These are phyloP conservation scores for Trichogramma evanescens DNA, from an alignment of 2,888 invertebrate species.

Conservation along the genomic window DNA sequence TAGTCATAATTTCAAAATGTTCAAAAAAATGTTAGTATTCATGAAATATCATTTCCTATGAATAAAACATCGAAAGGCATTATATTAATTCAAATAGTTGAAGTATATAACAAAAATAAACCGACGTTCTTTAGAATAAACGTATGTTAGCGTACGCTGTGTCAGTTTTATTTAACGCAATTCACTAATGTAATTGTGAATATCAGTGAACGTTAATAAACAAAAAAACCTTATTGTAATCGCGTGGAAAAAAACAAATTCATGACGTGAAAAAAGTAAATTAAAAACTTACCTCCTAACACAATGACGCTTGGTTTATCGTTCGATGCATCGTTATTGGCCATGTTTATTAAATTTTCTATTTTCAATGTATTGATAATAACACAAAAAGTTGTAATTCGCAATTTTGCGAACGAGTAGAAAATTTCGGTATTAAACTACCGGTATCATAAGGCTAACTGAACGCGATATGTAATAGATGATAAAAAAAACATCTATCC, in stretches of 20 bases:
- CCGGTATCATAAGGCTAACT: too few species aligned
- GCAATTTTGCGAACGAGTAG: too few species aligned
- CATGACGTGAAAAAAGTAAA: neutral
- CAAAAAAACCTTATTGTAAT: neutral
- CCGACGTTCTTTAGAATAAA: neutral
- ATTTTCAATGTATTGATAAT: too few species aligned
- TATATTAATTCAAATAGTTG: neutral
- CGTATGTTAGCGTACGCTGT: too few species aligned
- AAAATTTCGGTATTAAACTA: too few species aligned
- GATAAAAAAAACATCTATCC: too few species aligned
- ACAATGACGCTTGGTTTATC: constrained; percentile 40
- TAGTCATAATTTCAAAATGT: neutral
- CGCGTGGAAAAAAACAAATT: neutral
- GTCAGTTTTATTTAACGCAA: too few species aligned
- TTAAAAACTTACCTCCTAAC: constrained; percentile 36
- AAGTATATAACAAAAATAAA: neutral
- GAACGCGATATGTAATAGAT: too few species aligned
- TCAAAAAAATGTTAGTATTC: constrained; percentile 22
- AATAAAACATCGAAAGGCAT: neutral
- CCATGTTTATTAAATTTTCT: constrained; percentile 7
- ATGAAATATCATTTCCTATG: neutral
- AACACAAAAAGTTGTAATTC: too few species aligned
- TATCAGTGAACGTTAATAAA: neutral
- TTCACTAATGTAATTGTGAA: neutral
- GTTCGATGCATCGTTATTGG: constrained; percentile 24